A percentile compares a stretch with the other conserved stretches of the same genome.
These are phyloP conservation scores for Columba janthina DNA, from an alignment of 2,113 vertebrate species.

Conservation along the genomic window DNA sequence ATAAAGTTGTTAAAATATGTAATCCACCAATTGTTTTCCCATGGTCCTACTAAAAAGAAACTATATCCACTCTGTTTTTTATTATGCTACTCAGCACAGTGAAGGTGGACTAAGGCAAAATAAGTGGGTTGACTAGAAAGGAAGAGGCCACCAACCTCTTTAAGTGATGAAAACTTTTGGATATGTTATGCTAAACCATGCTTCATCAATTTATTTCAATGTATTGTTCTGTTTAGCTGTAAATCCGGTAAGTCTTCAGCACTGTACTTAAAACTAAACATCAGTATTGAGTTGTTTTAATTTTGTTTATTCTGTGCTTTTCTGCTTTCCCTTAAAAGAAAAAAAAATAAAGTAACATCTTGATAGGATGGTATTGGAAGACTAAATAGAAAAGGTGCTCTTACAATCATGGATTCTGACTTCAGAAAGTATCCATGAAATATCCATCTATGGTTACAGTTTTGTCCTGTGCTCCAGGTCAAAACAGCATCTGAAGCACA, in stretches of 20 bases:
- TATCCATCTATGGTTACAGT: neutral
- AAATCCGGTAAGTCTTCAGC: neutral
- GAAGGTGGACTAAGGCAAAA: neutral
- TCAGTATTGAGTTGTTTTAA: neutral
- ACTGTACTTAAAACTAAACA: neutral
- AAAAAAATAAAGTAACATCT: neutral
- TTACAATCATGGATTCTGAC: neutral
- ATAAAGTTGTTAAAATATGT: neutral
- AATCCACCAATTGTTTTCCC: neutral
- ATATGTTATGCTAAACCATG: neutral
- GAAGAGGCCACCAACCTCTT: neutral
- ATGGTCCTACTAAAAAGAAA: neutral
- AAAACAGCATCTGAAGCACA: neutral
- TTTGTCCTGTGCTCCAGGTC: neutral
- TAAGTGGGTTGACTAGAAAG: neutral
- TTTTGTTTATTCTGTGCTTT: neutral
- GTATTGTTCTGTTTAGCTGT: neutral
- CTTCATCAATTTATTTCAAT: neutral
- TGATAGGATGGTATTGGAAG: neutral
- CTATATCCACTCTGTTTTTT: neutral
- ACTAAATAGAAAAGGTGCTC: neutral
- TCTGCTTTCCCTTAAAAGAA: neutral
- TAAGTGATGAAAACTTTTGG: neutral
- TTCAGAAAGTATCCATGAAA: neutral
- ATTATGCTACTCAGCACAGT: neutral